Conservation (phyloP, 1,140 invertebrate species). For the Saccostrea glomerata region DNA sequence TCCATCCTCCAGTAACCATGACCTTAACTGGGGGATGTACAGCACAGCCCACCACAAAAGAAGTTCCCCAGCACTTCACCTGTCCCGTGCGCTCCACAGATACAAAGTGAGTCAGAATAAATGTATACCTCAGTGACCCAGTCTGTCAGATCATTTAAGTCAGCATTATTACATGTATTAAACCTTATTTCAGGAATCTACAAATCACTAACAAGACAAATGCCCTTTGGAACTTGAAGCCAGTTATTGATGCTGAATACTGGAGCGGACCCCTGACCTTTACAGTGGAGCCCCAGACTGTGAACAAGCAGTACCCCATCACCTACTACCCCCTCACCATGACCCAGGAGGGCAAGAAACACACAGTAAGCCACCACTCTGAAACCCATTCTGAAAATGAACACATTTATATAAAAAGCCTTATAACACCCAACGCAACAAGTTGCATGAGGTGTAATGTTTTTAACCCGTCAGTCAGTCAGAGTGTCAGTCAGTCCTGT, state of each 20-base stretch:
- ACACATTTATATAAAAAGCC: no score
- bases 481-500: no score
- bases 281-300: slow-evolving; percentile 75
- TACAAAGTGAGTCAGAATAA: slow-evolving; percentile 62
- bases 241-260: slow-evolving; percentile 78
- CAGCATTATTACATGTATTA: not conserved
- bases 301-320: slow-evolving; percentile 75
- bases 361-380: slow-evolving; percentile 64
- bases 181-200: slow-evolving; percentile 51
- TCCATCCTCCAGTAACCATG: slow-evolving; percentile 74
- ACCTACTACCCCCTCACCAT: slow-evolving; percentile 78
- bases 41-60: slow-evolving; percentile 70
- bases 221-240: slow-evolving; percentile 75
- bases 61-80: slow-evolving; percentile 68
- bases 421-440: no score
- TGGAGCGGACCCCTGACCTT: slow-evolving; percentile 77
- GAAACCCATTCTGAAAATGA: no score
- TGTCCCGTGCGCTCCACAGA: slow-evolving; percentile 75
- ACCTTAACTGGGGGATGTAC: slow-evolving; percentile 78
- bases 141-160: not conserved
- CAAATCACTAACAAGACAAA: slow-evolving; percentile 77
- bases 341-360: slow-evolving; percentile 77
- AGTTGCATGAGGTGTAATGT: no score
- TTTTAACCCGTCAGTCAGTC: no score
- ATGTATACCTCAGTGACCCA: no score